These are phyloP conservation scores for Sebastes itinus DNA, from an alignment of 2,797 vertebrate species.

Conservation along the genomic window DNA sequence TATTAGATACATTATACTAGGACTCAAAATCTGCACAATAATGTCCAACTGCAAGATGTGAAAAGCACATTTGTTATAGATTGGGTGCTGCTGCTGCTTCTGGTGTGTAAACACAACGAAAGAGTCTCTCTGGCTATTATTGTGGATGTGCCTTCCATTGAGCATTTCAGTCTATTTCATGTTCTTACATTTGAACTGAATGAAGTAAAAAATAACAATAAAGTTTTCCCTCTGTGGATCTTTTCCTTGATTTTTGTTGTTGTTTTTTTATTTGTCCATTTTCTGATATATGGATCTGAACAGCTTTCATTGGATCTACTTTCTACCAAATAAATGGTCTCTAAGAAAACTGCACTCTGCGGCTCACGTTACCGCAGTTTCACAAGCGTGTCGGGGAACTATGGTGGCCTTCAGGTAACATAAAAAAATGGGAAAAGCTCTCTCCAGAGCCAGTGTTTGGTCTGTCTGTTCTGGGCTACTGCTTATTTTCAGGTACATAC, in stretches of 20 bases:
- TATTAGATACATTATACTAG: constrained; percentile 12
- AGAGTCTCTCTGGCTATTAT: constrained; percentile 26
- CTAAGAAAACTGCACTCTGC: too few species aligned
- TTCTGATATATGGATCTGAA: not conserved
- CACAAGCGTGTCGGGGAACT: too few species aligned
- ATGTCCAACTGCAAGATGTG: not conserved
- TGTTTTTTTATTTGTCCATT: not conserved
- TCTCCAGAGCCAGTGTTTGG: too few species aligned
- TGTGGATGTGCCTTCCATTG: constrained; percentile 66
- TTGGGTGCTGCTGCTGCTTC: constrained; percentile 46
- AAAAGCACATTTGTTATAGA: constrained; percentile 60
- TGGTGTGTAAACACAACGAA: constrained; percentile 40
- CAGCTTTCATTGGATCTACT: not conserved
- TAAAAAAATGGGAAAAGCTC: too few species aligned
- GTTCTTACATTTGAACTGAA: constrained; percentile 47
- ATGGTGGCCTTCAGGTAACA: too few species aligned
- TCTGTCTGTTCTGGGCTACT: too few species aligned
- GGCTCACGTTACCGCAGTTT: too few species aligned
- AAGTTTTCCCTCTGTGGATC: constrained; percentile 34
- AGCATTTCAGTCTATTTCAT: constrained; percentile 43
- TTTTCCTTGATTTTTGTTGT: not conserved
- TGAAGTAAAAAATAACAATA: constrained; percentile 37
- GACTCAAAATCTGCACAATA: constrained; percentile 37
- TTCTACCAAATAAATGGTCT: not conserved
- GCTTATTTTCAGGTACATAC: too few species aligned